These are phyloP conservation scores for Macaria liturata DNA, from an alignment of 2,888 invertebrate species.

Conservation along the genomic window DNA sequence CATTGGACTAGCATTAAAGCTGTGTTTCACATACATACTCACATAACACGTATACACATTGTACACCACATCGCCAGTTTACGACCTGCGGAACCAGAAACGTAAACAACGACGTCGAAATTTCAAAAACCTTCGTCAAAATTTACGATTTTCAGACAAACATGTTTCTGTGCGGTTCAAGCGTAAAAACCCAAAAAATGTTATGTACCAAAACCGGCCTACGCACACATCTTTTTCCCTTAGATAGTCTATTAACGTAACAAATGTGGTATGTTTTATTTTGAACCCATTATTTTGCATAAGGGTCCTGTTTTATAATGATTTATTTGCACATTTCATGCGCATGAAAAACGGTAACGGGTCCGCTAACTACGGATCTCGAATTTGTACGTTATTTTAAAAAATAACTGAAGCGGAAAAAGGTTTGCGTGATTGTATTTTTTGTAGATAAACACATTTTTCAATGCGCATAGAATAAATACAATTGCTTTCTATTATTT, in stretches of 20 bases:
- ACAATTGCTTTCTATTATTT: too few species aligned
- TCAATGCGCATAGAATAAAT: background rate
- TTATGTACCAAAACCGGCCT: background rate
- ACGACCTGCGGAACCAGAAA: too few species aligned
- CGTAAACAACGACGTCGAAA: too few species aligned
- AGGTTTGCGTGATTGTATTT: slow-evolving; percentile 19
- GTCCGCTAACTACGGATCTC: slow-evolving; percentile 35
- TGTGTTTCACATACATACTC: too few species aligned
- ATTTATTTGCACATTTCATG: slow-evolving; percentile 44
- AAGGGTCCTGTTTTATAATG: slow-evolving; percentile 41
- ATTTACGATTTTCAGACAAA: background rate
- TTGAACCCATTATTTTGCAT: slow-evolving; percentile 43
- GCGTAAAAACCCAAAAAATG: background rate
- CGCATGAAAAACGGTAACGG: slow-evolving; percentile 44
- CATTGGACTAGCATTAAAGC: too few species aligned
- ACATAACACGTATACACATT: too few species aligned
- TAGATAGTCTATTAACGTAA: slow-evolving; percentile 43
- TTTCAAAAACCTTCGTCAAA: too few species aligned
- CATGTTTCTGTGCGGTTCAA: background rate
- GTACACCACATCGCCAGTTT: too few species aligned
- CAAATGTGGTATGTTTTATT: slow-evolving; percentile 50
- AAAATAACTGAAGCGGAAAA: slow-evolving; percentile 29
- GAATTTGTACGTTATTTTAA: slow-evolving; percentile 35
- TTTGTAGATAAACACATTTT: slow-evolving; percentile 4
- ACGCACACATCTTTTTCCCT: slow-evolving; percentile 1